These are phyloP conservation scores for Apostichopus leukothele DNA, from an alignment of 53 echinoderm and acorn worm genomes.

Conservation along the genomic window DNA sequence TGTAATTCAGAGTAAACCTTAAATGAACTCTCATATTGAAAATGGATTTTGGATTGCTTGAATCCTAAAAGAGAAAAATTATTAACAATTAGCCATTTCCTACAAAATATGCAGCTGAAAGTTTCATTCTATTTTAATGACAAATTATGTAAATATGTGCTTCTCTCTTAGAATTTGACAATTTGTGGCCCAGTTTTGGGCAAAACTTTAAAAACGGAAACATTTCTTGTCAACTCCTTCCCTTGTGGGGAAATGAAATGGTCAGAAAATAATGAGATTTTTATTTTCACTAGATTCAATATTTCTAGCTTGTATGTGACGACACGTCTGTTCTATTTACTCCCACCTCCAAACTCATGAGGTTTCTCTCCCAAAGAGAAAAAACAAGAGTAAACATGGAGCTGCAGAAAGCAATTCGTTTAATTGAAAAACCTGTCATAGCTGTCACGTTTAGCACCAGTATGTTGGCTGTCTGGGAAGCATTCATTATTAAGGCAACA, in stretches of 20 bases:
- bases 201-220: too few species aligned
- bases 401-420: slow-evolving; percentile 28
- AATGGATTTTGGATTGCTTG: too few species aligned
- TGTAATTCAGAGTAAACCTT: too few species aligned
- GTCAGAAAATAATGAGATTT: slow-evolving; percentile 12
- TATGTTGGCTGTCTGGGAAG: not conserved
- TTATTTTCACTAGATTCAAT: not conserved
- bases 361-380: slow-evolving; percentile 6
- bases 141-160: too few species aligned
- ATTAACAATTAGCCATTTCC: too few species aligned
- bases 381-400: slow-evolving; percentile 25
- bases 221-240: too few species aligned
- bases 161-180: too few species aligned
- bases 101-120: too few species aligned
- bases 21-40: too few species aligned
- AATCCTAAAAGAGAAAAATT: too few species aligned
- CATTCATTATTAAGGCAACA: not conserved
- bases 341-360: not conserved
- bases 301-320: not conserved
- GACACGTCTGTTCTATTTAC: slow-evolving; percentile 8
- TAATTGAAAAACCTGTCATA: slow-evolving; percentile 29
- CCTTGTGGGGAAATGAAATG: not conserved
- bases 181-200: too few species aligned
- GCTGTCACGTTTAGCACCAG: slow-evolving; percentile 25
- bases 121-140: too few species aligned